Base-by-base conservation (phyloP, 2,888 invertebrate genomes). In the Boloria euphrosyne region DNA sequence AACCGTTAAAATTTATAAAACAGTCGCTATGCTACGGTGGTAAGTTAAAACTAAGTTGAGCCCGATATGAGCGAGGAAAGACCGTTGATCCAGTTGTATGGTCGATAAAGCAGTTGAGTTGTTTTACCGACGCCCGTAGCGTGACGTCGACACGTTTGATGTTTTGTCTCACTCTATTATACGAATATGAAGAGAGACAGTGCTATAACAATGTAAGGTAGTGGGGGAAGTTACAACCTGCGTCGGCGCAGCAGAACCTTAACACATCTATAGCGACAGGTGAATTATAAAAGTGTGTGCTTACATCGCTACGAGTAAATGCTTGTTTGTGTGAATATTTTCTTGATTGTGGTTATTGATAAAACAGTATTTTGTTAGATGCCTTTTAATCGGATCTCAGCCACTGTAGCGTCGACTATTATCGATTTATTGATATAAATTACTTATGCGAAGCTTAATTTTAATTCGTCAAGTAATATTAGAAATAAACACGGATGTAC, bases 21-120 rank as follows among this genome's bases (percentile, higher is more conserved):
- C 90, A 85, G 80, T 82, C 90, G 81, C 81, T 78, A 77, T 78
- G 83, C 75, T 75, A 78, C 89, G 86, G 79, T 78, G 90, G 85
- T 86, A 89, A 89, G 83, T 87, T 86, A 81, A 84, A 90, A 92
- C 92, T 92, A 92, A 91, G 89, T 86, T 86, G 82, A 82, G 82
- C 82, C 83, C 84, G 86, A 86, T 87, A 85, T 78, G 84, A 80
- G 82, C 85, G 84, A 76, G 72, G 75, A 86, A 89, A 89, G 90
- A 93, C 92, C 92, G 93, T 93, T 93, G 92, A 89, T 90, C 90
- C 88, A 89, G 85, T 87, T 88, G 83, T 79, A 76, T 77, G 70
- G 87, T 90, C 89, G 90, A 82, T 86, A 86, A 80, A 86, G 80
- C 89, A 86, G 89, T 76, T 74, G 70, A 65, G 75, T 89, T 83